Percentiles rank a stretch among this genome's conserved stretches.
Evolutionary conservation across 2,797 vertebrate species (phyloP).

Genomic region (Hoplostethus atlanticus): DNA sequence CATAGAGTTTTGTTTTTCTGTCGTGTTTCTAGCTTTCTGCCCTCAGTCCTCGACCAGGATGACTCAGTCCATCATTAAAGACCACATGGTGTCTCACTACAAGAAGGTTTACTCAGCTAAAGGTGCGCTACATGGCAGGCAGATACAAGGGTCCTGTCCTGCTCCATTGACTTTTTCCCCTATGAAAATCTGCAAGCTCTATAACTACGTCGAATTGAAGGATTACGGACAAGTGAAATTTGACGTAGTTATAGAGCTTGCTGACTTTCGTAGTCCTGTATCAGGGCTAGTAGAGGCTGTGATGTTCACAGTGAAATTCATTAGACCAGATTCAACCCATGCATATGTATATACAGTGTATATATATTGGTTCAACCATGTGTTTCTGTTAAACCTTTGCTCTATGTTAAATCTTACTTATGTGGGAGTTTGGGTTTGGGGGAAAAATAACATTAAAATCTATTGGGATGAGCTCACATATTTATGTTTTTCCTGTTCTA

Average conservation of each 20-base stretch:
- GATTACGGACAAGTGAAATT: too few relatives aligned
- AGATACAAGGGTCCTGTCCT: too few relatives aligned
- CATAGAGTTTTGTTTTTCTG: slow-evolving; percentile 28
- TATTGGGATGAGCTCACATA: not conserved
- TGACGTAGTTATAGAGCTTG: too few relatives aligned
- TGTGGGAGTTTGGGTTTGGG: too few relatives aligned
- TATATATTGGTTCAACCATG: not conserved
- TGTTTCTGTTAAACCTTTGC: slow-evolving; percentile 5
- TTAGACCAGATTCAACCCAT: not conserved
- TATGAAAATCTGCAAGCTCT: too few relatives aligned
- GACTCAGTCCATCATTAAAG: slow-evolving; percentile 89
- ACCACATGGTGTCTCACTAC: slow-evolving; percentile 96
- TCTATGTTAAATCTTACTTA: not conserved
- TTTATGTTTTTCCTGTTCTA: too few relatives aligned
- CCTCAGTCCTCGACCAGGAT: slow-evolving; percentile 85
- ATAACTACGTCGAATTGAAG: too few relatives aligned
- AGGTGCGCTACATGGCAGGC: slow-evolving; percentile 81
- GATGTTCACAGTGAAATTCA: not conserved
- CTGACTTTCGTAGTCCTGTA: too few relatives aligned
- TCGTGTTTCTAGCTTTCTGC: slow-evolving; percentile 88
- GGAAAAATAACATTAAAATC: not conserved
- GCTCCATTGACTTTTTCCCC: too few relatives aligned
- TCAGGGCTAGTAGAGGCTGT: not conserved
- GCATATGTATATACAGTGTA: not conserved
- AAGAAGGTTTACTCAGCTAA: slow-evolving; percentile 95